Evolutionary conservation across 2,797 vertebrate species (phyloP).

Genomic region (Xiphophorus birchmanni): DNA sequence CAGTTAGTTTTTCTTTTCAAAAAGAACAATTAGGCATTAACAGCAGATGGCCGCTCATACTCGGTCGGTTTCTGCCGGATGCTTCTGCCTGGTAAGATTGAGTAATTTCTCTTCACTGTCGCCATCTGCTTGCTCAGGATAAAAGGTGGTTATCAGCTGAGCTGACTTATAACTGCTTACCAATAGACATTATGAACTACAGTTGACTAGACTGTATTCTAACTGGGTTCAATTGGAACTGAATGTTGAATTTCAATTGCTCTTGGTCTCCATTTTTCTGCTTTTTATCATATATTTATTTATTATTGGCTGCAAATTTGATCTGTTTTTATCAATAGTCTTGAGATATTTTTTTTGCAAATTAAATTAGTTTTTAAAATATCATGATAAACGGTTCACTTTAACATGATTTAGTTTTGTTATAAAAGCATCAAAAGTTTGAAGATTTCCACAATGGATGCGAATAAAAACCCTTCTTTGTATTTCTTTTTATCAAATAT

Average conservation of each 20-base stretch:
- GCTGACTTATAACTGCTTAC: not conserved
- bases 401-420: not conserved
- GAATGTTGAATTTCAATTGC: not conserved
- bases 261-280: not conserved
- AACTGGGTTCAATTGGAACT: not conserved
- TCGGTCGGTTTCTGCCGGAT: not conserved
- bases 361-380: not conserved
- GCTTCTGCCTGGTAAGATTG: not conserved
- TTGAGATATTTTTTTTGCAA: not conserved
- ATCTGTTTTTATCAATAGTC: not conserved
- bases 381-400: not conserved
- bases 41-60: not conserved
- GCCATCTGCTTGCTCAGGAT: too few relatives aligned
- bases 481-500: not conserved
- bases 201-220: not conserved
- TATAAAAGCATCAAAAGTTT: not conserved
- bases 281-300: not conserved
- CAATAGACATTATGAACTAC: not conserved
- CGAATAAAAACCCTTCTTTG: not conserved
- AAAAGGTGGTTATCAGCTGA: not conserved
- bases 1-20: slow-evolving; percentile 22
- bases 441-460: not conserved
- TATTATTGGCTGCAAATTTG: not conserved
- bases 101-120: not conserved
- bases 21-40: slow-evolving; percentile 3